Conservation (phyloP, 2,888 invertebrate species). For the Autographa gamma region DNA sequence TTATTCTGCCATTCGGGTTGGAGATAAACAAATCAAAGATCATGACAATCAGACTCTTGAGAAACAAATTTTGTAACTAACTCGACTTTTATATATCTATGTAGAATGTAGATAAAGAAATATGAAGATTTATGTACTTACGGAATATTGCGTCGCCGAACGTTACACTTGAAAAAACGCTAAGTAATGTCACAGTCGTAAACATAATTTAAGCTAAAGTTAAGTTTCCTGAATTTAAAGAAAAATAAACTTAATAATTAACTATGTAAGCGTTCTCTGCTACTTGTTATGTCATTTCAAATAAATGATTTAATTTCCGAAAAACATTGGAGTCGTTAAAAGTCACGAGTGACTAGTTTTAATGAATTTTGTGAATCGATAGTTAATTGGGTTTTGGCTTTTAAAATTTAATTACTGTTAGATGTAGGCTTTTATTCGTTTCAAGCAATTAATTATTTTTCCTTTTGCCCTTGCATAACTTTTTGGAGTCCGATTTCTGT, state of each 20-base stretch:
- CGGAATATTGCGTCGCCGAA: constrained; percentile 60
- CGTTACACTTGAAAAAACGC: constrained; percentile 66
- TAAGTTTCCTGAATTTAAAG: constrained; percentile 44
- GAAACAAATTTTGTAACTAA: too few species aligned
- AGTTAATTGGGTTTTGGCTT: constrained; percentile 39
- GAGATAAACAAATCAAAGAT: too few species aligned
- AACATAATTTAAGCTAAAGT: constrained; percentile 69
- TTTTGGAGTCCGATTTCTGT: too few species aligned
- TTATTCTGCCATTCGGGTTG: too few species aligned
- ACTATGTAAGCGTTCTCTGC: constrained; percentile 35
- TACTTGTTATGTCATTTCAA: constrained; percentile 38
- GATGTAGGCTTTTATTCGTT: not conserved
- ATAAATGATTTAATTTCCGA: constrained; percentile 25
- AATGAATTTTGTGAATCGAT: constrained; percentile 16
- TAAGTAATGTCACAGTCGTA: constrained; percentile 68
- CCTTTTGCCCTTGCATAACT: not conserved
- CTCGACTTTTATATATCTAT: too few species aligned
- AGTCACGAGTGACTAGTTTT: constrained; percentile 27
- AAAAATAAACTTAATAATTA: constrained; percentile 40
- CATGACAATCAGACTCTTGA: too few species aligned
- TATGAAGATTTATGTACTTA: constrained; percentile 73
- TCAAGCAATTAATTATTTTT: not conserved
- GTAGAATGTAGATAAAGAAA: too few species aligned
- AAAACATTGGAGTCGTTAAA: constrained; percentile 25
- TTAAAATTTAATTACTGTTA: not conserved